Evolutionary conservation across 2,797 vertebrate species (phyloP), one percentile per base, ranked within the genome.

Genomic region (Sitta carolinensis): DNA sequence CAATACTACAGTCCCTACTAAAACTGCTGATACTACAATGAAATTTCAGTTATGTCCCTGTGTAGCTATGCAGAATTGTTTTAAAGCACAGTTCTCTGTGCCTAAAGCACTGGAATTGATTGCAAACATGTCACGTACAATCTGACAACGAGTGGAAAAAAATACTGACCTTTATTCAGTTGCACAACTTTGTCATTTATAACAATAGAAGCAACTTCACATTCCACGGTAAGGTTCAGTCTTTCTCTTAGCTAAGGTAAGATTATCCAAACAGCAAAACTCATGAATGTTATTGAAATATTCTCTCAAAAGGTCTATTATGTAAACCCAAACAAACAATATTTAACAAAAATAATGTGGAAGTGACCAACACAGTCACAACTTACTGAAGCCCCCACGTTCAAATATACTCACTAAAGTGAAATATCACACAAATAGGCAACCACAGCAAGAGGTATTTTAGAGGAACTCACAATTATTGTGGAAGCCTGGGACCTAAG

Each of bases 401-500:
- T 84, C 22, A 16, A 95, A 93, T 82, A 76, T 18, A 90, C 18
- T n/a, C 43, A 83, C 87, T 93, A 45, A 84, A 89, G 68, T 68
- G 89, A 96, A 97, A 77, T 59, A 94, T 36, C 17, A 29, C 70
- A 95, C 32, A 88, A 82, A 94, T 27, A 95, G 51, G 54, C 55
- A 89, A 70, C 87, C 92, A 83, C 62, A 93, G 86, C 64, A 88
- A 95, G 76, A 87, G 70, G 74, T 83, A 93, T 95, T 96, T 96
- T 76, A 96, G 87, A 95, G 89, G 45, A 89, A 94, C 85, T 95
- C 82, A 95, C 94, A 97, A 97, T 97, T 95, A 97, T 97, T 95
- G 85, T 92, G 89, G 95, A 97, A 97, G 90, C 89, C 92, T 96
- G 96, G 93, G 96, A 97, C 87, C 95, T 86, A 91, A 95, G 96